phyloP scores from a whole-genome alignment of 2,888 invertebrate genomes.

The Dromius quadrimaculatus region DNA sequence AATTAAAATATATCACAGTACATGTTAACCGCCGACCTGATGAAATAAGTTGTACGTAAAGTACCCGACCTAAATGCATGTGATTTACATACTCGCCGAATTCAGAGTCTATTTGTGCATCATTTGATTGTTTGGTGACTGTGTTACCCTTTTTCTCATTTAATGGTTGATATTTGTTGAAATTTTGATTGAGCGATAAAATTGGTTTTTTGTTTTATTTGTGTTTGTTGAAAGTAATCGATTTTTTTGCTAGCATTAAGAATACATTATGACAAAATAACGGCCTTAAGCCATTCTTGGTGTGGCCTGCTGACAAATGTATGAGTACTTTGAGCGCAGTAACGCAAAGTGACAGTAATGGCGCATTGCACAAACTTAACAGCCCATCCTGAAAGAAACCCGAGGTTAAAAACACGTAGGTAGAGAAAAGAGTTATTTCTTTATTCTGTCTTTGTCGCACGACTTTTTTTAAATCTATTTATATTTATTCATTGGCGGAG shows the following conservation, averaged over 20 bases:
- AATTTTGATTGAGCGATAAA: too few species aligned
- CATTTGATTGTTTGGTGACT: too few species aligned
- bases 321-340: slow-evolving; percentile 30
- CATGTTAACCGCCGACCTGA: too few species aligned
- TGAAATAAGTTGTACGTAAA: too few species aligned
- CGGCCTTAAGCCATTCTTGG: neutral
- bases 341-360: slow-evolving; percentile 23
- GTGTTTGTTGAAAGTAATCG: neutral
- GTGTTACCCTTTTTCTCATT: too few species aligned
- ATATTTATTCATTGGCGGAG: slow-evolving; percentile 13
- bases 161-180: too few species aligned
- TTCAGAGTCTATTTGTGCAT: too few species aligned
- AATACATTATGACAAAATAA: neutral
- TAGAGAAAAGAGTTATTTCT: neutral
- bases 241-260: neutral
- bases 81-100: too few species aligned
- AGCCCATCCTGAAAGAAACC: slow-evolving; percentile 6
- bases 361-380: slow-evolving; percentile 12
- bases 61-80: too few species aligned
- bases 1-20: too few species aligned
- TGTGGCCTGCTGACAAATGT: slow-evolving; percentile 1
- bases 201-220: too few species aligned
- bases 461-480: slow-evolving; percentile 12
- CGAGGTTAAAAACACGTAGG: slow-evolving; percentile 22
- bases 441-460: slow-evolving; percentile 16